Base-by-base conservation (phyloP, 2,113 vertebrate species). In the Sceloporus tristichus region DNA sequence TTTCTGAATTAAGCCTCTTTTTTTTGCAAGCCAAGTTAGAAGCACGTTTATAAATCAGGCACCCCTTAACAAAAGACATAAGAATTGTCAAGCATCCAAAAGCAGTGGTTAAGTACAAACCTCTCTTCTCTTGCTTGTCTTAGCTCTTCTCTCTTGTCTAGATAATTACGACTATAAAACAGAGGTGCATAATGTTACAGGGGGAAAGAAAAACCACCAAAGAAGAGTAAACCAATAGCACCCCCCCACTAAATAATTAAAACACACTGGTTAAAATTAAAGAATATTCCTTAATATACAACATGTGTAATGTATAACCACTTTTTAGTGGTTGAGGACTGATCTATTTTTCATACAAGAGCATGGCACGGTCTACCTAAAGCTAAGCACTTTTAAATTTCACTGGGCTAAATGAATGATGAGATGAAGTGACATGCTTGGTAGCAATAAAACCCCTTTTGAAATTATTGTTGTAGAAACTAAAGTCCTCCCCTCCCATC, bases 41-140 rank as follows among this genome's bases (percentile, higher is more conserved):
- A 90, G 87, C 54, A 54, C 70, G 11, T 38, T 88, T 84, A 91
- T 84, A 92, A 94, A 42, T 66, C 0, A 0, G 59, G 10, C 85
- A 90, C 65, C 27, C 54, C 82, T 84, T 66, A 84, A 42, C 81
- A 79, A 88, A 86, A 59, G 77, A 85, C 23, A 92, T 0, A 88
- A 42, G 11, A 92, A 93, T 40, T 40, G 27, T 59, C 92, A 92
- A 87, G 59, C 59, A 93, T 80, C 1, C 42, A 91, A 53, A 93
- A 68, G 71, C 56, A 86, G 18, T 71, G 42, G 59, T 34, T 90
- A 91, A 85, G 91, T 95, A 97, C 97, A 94, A 95, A 99, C 99
- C 98, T 99, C 92, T 99, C 98, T 96, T 98, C 98, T 96, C 98
- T 97, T 89, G 98, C 98, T 92, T 98, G 98, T 95, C 97, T 97